A percentile compares a stretch with the other conserved stretches of the same genome.
phyloP scores from a whole-genome alignment of 2,113 vertebrate species.

The Megaceryle torquata region DNA sequence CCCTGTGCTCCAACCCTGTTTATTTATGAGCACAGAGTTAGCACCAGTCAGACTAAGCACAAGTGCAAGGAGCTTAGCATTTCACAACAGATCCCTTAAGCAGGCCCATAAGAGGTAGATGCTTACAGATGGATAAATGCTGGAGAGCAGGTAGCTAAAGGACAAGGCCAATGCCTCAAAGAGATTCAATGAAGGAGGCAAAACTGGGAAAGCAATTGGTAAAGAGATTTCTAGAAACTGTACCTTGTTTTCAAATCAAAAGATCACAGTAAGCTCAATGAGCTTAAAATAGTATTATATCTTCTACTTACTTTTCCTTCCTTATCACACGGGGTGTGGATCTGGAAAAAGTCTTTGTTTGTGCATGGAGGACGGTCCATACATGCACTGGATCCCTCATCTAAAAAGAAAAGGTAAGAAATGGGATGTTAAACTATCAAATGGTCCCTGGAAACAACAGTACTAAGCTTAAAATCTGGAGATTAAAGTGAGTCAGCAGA shows the following conservation, averaged over 20 bases:
- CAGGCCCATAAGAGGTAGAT: background rate
- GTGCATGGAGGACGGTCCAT: slow-evolving; percentile 83
- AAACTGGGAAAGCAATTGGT: background rate
- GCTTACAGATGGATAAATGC: background rate
- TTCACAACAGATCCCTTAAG: background rate
- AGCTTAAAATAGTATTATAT: background rate
- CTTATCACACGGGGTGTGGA: slow-evolving; percentile 88
- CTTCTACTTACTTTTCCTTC: slow-evolving; percentile 86
- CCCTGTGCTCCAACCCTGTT: background rate
- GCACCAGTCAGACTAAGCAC: background rate
- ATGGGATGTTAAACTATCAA: background rate
- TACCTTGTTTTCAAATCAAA: background rate
- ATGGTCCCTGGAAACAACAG: rapidly evolving
- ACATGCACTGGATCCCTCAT: slow-evolving; percentile 85
- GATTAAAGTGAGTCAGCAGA: background rate
- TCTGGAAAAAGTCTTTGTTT: slow-evolving; percentile 91
- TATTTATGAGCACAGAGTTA: background rate
- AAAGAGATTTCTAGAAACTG: background rate
- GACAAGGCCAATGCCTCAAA: background rate
- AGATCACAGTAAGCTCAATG: background rate
- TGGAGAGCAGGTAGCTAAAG: background rate
- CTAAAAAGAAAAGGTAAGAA: slow-evolving; percentile 69
- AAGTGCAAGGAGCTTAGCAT: background rate
- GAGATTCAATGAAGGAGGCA: background rate
- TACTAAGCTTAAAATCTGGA: background rate